phyloP scores from a whole-genome alignment of 2,113 vertebrate genomes.

The Gorsachius goisagi region DNA sequence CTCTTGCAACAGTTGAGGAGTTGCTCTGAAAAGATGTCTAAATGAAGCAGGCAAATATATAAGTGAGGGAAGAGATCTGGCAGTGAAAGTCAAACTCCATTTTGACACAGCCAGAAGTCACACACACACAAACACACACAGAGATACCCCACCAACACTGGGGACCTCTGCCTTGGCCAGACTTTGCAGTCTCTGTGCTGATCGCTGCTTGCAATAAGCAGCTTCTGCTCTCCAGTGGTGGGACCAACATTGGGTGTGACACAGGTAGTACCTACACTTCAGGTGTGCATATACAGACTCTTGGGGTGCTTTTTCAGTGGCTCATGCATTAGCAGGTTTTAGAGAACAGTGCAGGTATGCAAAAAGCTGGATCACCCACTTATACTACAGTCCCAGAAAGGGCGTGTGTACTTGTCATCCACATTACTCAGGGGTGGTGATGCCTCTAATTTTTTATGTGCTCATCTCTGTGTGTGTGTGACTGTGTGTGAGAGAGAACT shows the following conservation, averaged over 20 bases:
- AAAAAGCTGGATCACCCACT: neutral
- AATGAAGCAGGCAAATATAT: neutral
- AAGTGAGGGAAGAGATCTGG: neutral
- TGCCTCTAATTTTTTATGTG: neutral
- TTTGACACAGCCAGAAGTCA: neutral
- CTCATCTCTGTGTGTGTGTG: rapidly evolving
- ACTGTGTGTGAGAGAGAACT: neutral
- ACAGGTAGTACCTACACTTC: neutral
- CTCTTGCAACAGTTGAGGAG: neutral
- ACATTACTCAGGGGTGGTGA: neutral
- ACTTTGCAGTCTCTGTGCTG: rapidly evolving
- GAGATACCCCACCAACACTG: neutral
- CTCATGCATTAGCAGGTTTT: neutral
- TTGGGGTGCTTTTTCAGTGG: neutral
- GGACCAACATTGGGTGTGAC: too few relatives aligned
- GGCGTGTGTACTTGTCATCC: rapidly evolving
- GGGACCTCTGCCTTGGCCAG: neutral
- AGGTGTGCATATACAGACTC: neutral
- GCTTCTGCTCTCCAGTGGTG: neutral
- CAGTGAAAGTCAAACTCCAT: neutral
- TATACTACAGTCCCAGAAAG: neutral
- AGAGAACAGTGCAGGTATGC: neutral
- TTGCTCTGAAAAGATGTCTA: neutral
- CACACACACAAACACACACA: neutral
- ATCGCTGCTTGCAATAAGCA: neutral